Evolutionary conservation across 2,113 vertebrate genomes (phyloP).

Genomic region (Oreochromis aureus): DNA sequence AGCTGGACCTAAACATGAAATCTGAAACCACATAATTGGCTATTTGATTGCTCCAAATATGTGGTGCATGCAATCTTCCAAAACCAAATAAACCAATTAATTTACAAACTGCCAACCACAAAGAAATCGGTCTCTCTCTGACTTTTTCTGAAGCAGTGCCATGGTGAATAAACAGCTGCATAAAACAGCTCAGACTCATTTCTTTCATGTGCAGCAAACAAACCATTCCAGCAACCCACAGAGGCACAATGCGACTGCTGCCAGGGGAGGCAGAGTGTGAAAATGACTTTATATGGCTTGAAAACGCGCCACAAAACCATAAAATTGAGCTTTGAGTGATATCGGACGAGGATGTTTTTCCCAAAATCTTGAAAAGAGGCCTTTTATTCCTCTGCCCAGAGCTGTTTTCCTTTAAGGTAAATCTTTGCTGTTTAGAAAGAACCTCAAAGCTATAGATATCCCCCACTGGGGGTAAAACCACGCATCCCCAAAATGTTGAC

Average conservation of each 20-base stretch:
- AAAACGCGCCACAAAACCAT: conserved; percentile 22
- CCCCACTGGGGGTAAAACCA: neutral
- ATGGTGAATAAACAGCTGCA: conserved; percentile 58
- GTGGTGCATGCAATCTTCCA: conserved; percentile 44
- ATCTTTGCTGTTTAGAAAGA: neutral
- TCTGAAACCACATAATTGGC: conserved; percentile 56
- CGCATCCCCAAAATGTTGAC: neutral
- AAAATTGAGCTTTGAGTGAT: conserved; percentile 14
- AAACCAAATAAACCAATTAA: conserved; percentile 54
- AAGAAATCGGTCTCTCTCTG: conserved; percentile 17
- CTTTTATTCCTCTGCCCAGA: neutral
- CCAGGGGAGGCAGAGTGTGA: conserved; percentile 43
- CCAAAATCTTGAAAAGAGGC: neutral
- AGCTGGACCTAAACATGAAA: conserved; percentile 52
- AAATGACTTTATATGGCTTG: conserved; percentile 38
- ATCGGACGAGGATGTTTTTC: neutral
- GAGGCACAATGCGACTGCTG: conserved; percentile 26
- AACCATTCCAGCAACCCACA: conserved; percentile 46
- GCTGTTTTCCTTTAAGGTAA: neutral
- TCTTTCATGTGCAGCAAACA: conserved; percentile 58
- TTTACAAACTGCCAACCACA: conserved; percentile 49
- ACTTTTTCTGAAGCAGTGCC: conserved; percentile 30
- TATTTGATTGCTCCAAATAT: conserved; percentile 57
- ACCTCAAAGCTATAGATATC: neutral
- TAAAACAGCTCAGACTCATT: conserved; percentile 32